phyloP scores from a whole-genome alignment of 2,797 vertebrate genomes.

The Melanotaenia trifasciata region DNA sequence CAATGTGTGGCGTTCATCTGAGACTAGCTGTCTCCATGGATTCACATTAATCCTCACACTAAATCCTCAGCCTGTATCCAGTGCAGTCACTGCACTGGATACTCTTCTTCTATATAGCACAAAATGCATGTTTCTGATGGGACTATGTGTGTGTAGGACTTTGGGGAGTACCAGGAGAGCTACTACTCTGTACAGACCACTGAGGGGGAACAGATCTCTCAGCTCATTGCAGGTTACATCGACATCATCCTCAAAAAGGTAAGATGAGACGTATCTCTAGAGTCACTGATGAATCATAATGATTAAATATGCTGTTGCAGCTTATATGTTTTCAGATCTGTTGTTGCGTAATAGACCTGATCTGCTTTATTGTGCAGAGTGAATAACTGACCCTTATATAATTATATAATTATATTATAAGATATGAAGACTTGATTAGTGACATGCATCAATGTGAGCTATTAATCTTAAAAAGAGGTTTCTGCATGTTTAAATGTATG shows the following conservation, averaged over 20 bases:
- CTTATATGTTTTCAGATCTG: slow-evolving; percentile 24
- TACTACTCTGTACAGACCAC: slow-evolving; percentile 99
- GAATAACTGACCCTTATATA: background rate
- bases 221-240: slow-evolving; percentile 98
- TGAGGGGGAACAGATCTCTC: slow-evolving; percentile 98
- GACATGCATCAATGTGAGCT: too few species aligned
- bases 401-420: too few species aligned
- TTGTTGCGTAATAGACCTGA: slow-evolving; percentile 17
- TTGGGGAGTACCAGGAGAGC: slow-evolving; percentile 99
- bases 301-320: slow-evolving; percentile 19
- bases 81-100: slow-evolving; percentile 17
- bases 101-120: slow-evolving; percentile 15
- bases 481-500: background rate
- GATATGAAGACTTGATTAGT: background rate
- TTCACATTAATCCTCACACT: slow-evolving; percentile 42
- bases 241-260: slow-evolving; percentile 99
- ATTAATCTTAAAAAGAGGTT: background rate
- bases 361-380: background rate
- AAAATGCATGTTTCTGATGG: slow-evolving; percentile 17
- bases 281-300: slow-evolving; percentile 25
- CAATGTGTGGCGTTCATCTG: slow-evolving; percentile 30
- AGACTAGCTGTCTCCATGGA: slow-evolving; percentile 34
- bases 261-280: slow-evolving; percentile 51
- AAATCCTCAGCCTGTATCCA: slow-evolving; percentile 40
- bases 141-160: slow-evolving; percentile 84